Base-by-base conservation (phyloP, 2,888 invertebrate species). In the Lycaena phlaeas region DNA sequence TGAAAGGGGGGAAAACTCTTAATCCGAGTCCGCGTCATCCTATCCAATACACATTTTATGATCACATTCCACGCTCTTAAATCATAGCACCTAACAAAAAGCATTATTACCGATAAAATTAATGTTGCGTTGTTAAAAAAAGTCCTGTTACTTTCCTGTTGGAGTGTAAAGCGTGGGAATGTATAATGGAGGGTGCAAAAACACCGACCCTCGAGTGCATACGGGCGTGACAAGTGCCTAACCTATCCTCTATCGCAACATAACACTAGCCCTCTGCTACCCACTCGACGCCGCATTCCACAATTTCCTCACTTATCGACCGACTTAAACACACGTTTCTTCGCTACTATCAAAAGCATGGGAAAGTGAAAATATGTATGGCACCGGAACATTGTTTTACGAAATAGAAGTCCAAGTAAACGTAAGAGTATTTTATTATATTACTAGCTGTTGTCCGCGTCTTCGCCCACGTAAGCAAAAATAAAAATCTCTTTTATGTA, bases 201-300 rank as follows among this genome's bases (percentile, higher is more conserved):
- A 79, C 62, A 62, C 53, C 71, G 77, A 77, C 69, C 77, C 76
- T 65, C 56, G 55, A 56, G 81, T 77, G 82, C 78, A 84, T 82
- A 78, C 73, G 82, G 84, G 84, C 82, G 77, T 68, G 77, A 81
- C 79, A 75, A 76, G 77, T 79, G 74, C 63, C n/a, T n/a, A n/a
- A 64, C 61, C 62, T 61, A n/a, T n/a, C n/a, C n/a, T n/a, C n/a
- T n/a, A 64, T 64, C 52, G 48, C 46, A 40, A 46, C 50, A 41
- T 49, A 40, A 48, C 49, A 42, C 48, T 41, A 42, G 41, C 45
- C 46, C 41, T 44, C 39, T n/a, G n/a, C n/a, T 38, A 38, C 28
- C 18, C 40, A 41, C 43, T 40, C 34, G 38, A 47, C 41, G 40
- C 36, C 48, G 49, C 46, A 48, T 52, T 47, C 51, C 43, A 51